Evolutionary conservation across 1,140 invertebrate species (phyloP), one percentile per base, ranked within the genome.

Genomic region (Aphis craccivora): DNA sequence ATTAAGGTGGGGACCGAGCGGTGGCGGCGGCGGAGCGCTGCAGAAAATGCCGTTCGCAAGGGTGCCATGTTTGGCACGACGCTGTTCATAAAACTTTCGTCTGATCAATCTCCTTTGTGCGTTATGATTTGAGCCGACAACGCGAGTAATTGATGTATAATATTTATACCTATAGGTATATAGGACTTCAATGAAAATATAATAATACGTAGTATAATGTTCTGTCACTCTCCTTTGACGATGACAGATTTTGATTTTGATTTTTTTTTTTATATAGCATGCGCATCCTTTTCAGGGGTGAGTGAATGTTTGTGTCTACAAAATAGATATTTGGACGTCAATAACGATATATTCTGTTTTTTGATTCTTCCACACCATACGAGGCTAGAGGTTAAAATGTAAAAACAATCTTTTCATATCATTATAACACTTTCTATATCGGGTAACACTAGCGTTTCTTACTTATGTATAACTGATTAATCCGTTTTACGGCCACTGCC

Each of bases 61-160:
- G 90, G 51, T 37, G 51, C 11, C 53, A 40, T 23, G 35, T 37
- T 40, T 60, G 37, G 22, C 35, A 23, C 89, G 83, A 18, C 40
- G 43, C 43, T 9, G 67, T 76, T 45, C 14, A 87, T 87, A 87
- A 90, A 90, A 91, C 87, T 81, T 91, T 91, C 90, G 60, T 81
- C 90, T 91, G 90, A 91, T 81, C 90, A 91, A 91, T 91, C 90
- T 91, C 90, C 90, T 91, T 91, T 91, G 90, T 91, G 90, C 11
- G 67, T 83, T 91, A 83, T 91, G 90, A 91, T 91, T 91, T 91
- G 90, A 91, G 90, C 90, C 90, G 90, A 91, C 90, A 81, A 81
- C 90, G 60, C 67, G 43, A 81, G 67, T 91, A 91, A 91, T 91
- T 91, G 90, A 60, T 76, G 45, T n/a, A 76, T n/a, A 23, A 40